phyloP scores from a whole-genome alignment of 1,140 invertebrate genomes.

The Drosophila sp. region DNA sequence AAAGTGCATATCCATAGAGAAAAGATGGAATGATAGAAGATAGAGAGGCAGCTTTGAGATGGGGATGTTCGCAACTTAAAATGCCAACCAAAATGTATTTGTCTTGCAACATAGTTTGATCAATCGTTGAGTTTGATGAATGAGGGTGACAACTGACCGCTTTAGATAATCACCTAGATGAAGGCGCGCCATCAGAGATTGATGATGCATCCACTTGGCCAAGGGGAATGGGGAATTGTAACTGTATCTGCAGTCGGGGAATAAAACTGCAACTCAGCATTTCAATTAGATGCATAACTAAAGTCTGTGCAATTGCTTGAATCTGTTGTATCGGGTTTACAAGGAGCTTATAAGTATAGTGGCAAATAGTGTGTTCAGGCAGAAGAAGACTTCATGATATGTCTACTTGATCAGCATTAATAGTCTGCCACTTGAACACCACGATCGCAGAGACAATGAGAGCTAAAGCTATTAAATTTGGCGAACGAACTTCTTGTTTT shows the following conservation, averaged over 20 bases:
- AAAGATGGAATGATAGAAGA: background rate
- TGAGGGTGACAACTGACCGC: conserved; percentile 37
- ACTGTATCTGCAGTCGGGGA: background rate
- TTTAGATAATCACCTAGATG: conserved; percentile 43
- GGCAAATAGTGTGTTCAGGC: too few relatives aligned
- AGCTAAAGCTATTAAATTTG: too few relatives aligned
- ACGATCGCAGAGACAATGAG: too few relatives aligned
- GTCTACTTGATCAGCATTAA: too few relatives aligned
- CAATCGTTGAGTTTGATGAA: conserved; percentile 67
- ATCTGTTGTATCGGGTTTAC: conserved; percentile 29
- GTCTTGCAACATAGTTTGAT: conserved; percentile 9
- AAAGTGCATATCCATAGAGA: conserved; percentile 25
- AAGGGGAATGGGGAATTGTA: background rate
- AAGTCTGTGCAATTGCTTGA: conserved; percentile 15
- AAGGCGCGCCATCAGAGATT: conserved; percentile 51
- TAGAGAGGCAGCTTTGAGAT: background rate
- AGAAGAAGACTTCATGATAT: too few relatives aligned
- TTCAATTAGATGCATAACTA: conserved; percentile 64
- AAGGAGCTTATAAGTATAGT: too few relatives aligned
- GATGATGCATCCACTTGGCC: conserved; percentile 39
- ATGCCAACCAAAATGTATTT: conserved; percentile 58
- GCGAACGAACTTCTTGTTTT: too few relatives aligned
- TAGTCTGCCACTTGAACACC: too few relatives aligned
- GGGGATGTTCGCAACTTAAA: conserved; percentile 50
- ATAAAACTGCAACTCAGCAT: background rate